Evolutionary conservation across 92 coral and sea anemone species (phyloP), one percentile per base, ranked within the genome.

Genomic region (Siderastrea radians): DNA sequence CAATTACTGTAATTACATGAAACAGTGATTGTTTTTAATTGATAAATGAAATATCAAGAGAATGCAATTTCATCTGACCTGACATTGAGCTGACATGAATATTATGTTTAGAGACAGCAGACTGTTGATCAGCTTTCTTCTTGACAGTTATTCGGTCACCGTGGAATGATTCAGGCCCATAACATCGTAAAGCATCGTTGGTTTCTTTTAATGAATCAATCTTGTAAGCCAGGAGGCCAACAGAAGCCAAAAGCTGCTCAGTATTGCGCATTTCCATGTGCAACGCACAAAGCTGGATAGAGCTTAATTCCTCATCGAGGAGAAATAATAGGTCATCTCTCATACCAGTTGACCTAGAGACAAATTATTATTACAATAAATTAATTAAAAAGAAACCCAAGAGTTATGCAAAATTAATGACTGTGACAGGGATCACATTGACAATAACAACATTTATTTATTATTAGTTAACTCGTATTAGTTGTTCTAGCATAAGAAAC

Each of bases 61-160:
- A 26, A 26, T 26, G 38, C 38, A 26, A 26, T 26, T 26, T 26
- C 38, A 26, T 26, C 15, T 57, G 8, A 78, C 84, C 85, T 49
- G 85, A 78, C 90, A 86, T 78, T 3, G 90, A 86, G 70, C 90
- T 86, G 75, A 86, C 85, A 86, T 79, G 90, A 54, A 78, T 54
- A 61, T 86, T 86, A 49, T 86, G 79, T 63, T 78, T 86, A 68
- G 84, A 72, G 57, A 78, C 65, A 26, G 85, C 79, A 77, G 85
- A 77, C 82, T 86, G 85, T 47, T 77, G 90, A 63, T 72, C 89
- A 13, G 84, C 14, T 48, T 86, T 86, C 77, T 85, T 77, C 14
- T 85, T 78, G 10, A 77, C 84, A 1, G 78, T 49, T 6, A 78
- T 68, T 5, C 90, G 47, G 78, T 86, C 69, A 2, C 84, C 78